Evolutionary conservation across 2,888 invertebrate species (phyloP).

Genomic region (Neria commutata): DNA sequence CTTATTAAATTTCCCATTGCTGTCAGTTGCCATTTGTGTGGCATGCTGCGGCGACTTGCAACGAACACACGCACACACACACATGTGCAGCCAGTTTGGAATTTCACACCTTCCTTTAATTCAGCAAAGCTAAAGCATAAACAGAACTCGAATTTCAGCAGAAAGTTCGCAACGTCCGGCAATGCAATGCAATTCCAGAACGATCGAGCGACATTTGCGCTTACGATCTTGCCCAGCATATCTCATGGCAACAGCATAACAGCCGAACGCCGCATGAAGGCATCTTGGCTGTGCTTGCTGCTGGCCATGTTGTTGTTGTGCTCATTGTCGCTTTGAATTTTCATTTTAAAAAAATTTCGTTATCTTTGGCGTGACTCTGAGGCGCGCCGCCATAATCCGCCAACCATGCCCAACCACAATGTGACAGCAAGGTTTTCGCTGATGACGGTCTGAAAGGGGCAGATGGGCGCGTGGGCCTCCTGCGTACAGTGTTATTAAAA

Average conservation of each 20-base stretch:
- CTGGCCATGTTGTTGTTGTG: conserved; percentile 7
- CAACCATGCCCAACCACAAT: conserved; percentile 3
- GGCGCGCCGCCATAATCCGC: conserved; percentile 20
- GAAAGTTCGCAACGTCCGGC: no score
- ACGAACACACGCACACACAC: background rate
- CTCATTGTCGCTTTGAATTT: conserved; percentile 22
- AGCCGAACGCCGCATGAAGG: background rate
- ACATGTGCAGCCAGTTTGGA: no score
- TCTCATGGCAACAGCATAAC: conserved; percentile 23
- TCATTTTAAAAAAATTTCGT: conserved; percentile 9
- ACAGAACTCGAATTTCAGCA: no score
- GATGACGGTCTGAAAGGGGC: background rate
- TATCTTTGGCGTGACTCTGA: conserved; percentile 13
- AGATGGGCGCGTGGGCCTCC: background rate
- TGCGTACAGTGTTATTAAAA: background rate
- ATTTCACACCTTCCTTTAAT: conserved; percentile 4
- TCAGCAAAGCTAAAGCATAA: no score
- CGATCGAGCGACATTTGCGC: conserved; percentile 37
- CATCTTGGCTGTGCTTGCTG: background rate
- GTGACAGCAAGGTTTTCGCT: background rate
- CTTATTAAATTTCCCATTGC: conserved; percentile 42
- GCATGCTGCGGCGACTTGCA: background rate
- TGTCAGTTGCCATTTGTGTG: conserved; percentile 14
- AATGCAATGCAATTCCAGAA: conserved; percentile 17
- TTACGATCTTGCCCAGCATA: conserved; percentile 32